Conservation (phyloP, 35 echinoderm and acorn worm genomes). For the Lytechinus pictus region DNA sequence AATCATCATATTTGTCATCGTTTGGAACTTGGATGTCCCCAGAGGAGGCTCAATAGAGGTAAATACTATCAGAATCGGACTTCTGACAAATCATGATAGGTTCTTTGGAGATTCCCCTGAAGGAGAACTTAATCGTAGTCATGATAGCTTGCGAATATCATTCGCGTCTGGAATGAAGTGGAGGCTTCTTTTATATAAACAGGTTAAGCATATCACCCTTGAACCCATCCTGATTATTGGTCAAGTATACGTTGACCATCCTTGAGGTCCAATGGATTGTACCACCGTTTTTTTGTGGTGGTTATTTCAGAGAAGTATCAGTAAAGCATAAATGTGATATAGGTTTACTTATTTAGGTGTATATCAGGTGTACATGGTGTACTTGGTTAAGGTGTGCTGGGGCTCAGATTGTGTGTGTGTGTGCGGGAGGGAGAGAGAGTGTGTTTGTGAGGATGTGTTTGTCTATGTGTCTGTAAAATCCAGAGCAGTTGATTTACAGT, state of each 20-base stretch:
- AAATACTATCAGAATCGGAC: neutral
- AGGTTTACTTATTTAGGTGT: no score
- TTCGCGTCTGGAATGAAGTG: neutral
- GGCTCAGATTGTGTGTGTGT: no score
- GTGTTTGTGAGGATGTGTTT: no score
- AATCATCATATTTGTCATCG: slow-evolving; percentile 12
- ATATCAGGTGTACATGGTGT: no score
- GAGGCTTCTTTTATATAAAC: neutral
- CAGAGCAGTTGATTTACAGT: no score
- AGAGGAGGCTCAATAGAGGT: neutral
- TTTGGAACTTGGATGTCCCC: neutral
- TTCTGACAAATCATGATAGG: neutral
- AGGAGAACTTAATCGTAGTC: neutral
- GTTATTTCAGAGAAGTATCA: no score
- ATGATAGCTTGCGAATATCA: neutral
- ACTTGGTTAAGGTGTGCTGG: no score
- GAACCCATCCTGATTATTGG: neutral
- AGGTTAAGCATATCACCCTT: neutral
- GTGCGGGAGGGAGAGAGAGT: no score
- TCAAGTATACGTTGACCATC: neutral
- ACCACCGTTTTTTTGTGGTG: no score
- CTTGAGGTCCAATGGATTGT: neutral
- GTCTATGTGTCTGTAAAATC: no score
- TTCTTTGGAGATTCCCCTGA: neutral
- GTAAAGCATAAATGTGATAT: no score